Conservation (phyloP, 2,113 vertebrate genomes). For the Typhlomys cinereus region DNA sequence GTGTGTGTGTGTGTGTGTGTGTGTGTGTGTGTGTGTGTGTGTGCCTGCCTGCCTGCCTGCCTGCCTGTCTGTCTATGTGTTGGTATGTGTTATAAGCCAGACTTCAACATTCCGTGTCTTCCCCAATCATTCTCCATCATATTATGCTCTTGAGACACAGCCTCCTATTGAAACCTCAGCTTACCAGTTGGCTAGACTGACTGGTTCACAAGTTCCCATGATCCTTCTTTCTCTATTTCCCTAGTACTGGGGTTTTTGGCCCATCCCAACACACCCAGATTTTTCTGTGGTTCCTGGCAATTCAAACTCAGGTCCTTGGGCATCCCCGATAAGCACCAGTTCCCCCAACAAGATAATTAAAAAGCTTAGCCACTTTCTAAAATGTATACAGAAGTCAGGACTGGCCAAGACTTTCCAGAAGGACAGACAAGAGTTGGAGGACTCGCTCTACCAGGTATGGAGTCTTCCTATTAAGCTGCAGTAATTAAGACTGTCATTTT, state of each 20-base stretch:
- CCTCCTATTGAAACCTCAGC: not conserved
- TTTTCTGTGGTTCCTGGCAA: not conserved
- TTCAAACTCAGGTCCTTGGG: not conserved
- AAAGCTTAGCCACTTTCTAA: slow-evolving; percentile 8
- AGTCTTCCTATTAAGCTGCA: not conserved
- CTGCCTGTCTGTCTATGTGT: too few species aligned
- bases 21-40: not conserved
- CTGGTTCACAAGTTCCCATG: not conserved
- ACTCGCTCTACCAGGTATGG: not conserved
- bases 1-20: not conserved
- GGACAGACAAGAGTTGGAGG: not conserved
- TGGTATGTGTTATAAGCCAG: not conserved
- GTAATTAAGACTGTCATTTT: not conserved
- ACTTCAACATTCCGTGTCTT: not conserved
- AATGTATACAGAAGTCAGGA: not conserved
- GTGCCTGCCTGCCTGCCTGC: not conserved
- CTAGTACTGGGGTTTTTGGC: not conserved
- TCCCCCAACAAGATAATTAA: not conserved
- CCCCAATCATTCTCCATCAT: not conserved
- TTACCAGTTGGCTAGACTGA: not conserved
- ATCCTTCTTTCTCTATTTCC: not conserved
- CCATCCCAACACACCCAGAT: not conserved
- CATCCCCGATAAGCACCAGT: too few species aligned
- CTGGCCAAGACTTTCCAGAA: not conserved
- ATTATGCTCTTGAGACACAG: not conserved